Percentiles rank a stretch among this genome's conserved stretches.
Conservation (phyloP, 1,140 invertebrate species). For the Samia ricini region DNA sequence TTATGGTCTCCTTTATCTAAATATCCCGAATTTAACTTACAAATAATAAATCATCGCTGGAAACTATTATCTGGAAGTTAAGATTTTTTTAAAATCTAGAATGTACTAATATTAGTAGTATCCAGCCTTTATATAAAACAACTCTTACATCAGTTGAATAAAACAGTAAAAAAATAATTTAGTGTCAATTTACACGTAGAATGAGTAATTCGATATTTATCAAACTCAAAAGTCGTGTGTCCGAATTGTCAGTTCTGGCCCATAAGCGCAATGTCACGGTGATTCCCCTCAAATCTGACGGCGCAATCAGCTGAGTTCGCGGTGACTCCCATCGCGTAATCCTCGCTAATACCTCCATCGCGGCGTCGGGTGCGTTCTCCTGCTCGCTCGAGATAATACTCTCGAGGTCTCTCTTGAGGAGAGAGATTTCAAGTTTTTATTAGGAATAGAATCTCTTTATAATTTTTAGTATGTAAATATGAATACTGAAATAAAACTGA, state of each 20-base stretch:
- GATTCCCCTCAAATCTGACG: slow-evolving; percentile 34
- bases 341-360: slow-evolving; percentile 23
- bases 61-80: too few relatives aligned
- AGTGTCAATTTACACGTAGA: too few relatives aligned
- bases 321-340: slow-evolving; percentile 27
- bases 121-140: too few relatives aligned
- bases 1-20: too few relatives aligned
- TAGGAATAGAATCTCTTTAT: not conserved
- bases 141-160: too few relatives aligned
- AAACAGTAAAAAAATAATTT: too few relatives aligned
- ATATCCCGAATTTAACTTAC: too few relatives aligned
- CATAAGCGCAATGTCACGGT: slow-evolving; percentile 32
- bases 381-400: slow-evolving; percentile 24
- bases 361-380: slow-evolving; percentile 21
- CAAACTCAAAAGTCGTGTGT: not conserved
- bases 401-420: not conserved
- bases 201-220: not conserved
- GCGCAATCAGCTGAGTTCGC: slow-evolving; percentile 22
- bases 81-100: too few relatives aligned
- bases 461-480: not conserved
- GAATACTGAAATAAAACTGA: not conserved
- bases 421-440: not conserved
- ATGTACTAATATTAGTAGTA: too few relatives aligned
- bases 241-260: slow-evolving; percentile 22
- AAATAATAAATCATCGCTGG: too few relatives aligned